These are phyloP conservation scores for Chrysolina haemoptera DNA, from an alignment of 2,888 invertebrate genomes.

Conservation along the genomic window DNA sequence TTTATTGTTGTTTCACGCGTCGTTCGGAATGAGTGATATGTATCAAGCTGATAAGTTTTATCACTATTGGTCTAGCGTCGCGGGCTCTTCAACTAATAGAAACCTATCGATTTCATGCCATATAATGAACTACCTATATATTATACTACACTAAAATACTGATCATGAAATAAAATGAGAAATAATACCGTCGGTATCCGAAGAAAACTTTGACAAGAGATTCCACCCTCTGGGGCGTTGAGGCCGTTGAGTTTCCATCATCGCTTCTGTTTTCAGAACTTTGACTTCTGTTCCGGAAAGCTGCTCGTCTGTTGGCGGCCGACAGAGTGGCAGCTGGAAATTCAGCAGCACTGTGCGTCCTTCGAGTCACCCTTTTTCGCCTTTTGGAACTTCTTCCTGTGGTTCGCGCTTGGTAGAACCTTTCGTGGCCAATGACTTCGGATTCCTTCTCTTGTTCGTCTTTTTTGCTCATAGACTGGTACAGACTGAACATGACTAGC, in stretches of 20 bases:
- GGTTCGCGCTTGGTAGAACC: conserved; percentile 82
- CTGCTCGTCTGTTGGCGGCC: conserved; percentile 77
- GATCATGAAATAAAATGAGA: neutral
- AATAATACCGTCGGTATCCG: conserved; percentile 56
- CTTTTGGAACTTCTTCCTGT: conserved; percentile 68
- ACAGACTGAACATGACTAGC: conserved; percentile 81
- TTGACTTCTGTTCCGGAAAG: conserved; percentile 75
- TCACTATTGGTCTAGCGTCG: too few relatives aligned
- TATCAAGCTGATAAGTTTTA: too few relatives aligned
- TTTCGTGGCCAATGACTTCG: conserved; percentile 85
- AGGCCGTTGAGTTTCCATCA: conserved; percentile 69
- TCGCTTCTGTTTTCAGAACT: conserved; percentile 77
- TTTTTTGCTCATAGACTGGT: conserved; percentile 78
- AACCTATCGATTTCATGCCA: too few relatives aligned
- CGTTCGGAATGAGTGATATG: too few relatives aligned
- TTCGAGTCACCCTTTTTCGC: conserved; percentile 74
- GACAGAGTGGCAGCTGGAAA: conserved; percentile 76
- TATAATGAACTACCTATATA: too few relatives aligned
- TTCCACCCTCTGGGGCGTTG: conserved; percentile 78
- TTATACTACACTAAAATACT: too few relatives aligned
- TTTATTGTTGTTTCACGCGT: too few relatives aligned
- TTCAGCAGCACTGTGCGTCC: conserved; percentile 81
- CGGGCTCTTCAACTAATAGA: too few relatives aligned
- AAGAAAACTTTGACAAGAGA: conserved; percentile 84
- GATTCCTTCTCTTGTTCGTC: conserved; percentile 72